A percentile compares a stretch with the other conserved stretches of the same genome.
phyloP scores from a whole-genome alignment of 2,113 vertebrate genomes.

The Lampris megalopsis region DNA sequence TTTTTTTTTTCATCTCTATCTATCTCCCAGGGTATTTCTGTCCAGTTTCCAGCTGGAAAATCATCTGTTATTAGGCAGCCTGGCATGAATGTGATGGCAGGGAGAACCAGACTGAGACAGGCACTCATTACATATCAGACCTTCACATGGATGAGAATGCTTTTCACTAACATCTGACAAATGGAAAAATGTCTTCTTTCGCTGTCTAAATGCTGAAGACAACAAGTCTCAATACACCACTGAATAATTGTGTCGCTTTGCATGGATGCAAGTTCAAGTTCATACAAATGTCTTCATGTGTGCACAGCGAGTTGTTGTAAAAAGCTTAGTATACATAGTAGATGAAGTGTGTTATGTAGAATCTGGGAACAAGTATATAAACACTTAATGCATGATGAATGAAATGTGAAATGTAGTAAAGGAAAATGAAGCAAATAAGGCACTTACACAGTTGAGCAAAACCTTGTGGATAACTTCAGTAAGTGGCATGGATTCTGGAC shows the following conservation, averaged over 20 bases:
- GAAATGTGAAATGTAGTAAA: background rate
- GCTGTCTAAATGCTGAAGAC: constrained; percentile 34
- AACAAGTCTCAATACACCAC: background rate
- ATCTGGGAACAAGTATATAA: constrained; percentile 20
- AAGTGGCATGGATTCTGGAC: constrained; percentile 40
- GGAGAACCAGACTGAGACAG: constrained; percentile 60
- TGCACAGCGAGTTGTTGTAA: constrained; percentile 7
- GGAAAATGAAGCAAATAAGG: constrained; percentile 9
- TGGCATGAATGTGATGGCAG: constrained; percentile 47
- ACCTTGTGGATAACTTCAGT: background rate
- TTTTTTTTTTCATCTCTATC: constrained; percentile 63
- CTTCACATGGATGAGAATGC: constrained; percentile 71
- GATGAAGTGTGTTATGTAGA: constrained; percentile 4
- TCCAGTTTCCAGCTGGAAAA: constrained; percentile 75
- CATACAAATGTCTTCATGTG: background rate
- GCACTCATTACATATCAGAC: constrained; percentile 66
- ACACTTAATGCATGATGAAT: background rate
- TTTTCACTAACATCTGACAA: constrained; percentile 76
- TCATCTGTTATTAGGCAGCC: constrained; percentile 70
- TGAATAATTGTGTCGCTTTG: constrained; percentile 20
- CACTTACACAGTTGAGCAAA: background rate
- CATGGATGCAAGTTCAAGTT: constrained; percentile 26
- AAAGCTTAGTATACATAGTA: background rate
- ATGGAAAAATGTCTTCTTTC: constrained; percentile 55
- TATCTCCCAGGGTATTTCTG: constrained; percentile 55